Evolutionary conservation across 2,888 invertebrate genomes (phyloP).

Genomic region (Molorchus minor): DNA sequence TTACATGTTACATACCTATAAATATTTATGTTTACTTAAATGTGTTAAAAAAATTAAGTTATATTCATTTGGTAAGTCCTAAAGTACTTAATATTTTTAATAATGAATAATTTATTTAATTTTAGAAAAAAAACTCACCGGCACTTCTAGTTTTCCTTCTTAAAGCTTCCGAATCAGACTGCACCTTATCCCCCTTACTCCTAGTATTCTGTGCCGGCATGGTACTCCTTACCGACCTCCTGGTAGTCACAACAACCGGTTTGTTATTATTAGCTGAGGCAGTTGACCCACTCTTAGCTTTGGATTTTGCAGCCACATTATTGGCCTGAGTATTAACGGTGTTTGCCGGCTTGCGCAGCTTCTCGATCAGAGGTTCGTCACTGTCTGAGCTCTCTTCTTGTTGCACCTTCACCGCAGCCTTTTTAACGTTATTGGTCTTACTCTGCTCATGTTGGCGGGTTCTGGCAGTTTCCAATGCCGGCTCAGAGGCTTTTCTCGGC

Average conservation of each 20-base stretch:
- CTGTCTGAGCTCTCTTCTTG: conserved; percentile 78
- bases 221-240: conserved; percentile 56
- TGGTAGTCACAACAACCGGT: conserved; percentile 51
- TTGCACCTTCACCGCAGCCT: conserved; percentile 31
- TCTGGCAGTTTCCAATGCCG: conserved; percentile 21
- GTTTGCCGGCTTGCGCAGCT: conserved; percentile 66
- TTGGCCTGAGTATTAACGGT: conserved; percentile 34
- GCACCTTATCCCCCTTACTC: conserved; percentile 54
- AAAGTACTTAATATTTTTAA: too few relatives aligned
- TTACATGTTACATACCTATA: too few relatives aligned
- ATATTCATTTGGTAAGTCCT: too few relatives aligned
- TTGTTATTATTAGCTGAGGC: conserved; percentile 39
- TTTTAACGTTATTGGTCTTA: conserved; percentile 51
- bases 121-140: conserved; percentile 64
- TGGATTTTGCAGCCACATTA: conserved; percentile 39
- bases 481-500: conserved; percentile 68
- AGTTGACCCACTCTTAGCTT: conserved; percentile 39
- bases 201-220: conserved; percentile 58
- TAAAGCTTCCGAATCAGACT: conserved; percentile 57
- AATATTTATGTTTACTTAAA: too few relatives aligned
- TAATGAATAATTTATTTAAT: too few relatives aligned
- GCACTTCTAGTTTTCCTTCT: conserved; percentile 76
- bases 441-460: conserved; percentile 45
- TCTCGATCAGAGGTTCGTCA: conserved; percentile 81
- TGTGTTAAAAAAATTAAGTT: too few relatives aligned